A percentile compares a stretch with the other conserved stretches of the same genome.
Conservation (phyloP, 2,888 invertebrate genomes). For the Cryptus armator region DNA sequence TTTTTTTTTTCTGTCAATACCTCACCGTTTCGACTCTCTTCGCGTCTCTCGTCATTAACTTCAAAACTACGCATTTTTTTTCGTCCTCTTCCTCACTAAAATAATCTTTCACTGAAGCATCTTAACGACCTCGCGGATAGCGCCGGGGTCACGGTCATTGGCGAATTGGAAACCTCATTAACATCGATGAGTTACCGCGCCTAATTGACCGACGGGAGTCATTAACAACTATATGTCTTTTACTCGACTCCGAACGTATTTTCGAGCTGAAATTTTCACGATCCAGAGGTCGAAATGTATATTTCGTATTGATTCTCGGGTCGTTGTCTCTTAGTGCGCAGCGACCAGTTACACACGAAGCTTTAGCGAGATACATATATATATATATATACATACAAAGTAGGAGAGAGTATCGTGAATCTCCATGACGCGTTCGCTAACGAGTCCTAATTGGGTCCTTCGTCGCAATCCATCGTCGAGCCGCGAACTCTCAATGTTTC, state of each 20-base stretch:
- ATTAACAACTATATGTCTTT: background rate
- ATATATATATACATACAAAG: background rate
- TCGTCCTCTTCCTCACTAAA: constrained; percentile 5
- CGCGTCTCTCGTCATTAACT: constrained; percentile 27
- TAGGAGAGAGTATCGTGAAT: constrained; percentile 50
- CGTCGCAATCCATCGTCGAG: constrained; percentile 62
- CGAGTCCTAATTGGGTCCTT: constrained; percentile 77
- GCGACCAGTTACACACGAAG: background rate
- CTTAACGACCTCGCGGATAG: constrained; percentile 20
- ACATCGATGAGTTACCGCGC: background rate
- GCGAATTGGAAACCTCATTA: constrained; percentile 29
- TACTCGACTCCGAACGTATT: background rate
- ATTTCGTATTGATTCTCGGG: too few species aligned
- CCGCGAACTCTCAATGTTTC: constrained; percentile 38
- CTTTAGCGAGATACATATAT: background rate
- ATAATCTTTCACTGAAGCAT: background rate
- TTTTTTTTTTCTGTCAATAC: constrained; percentile 20
- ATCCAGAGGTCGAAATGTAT: background rate
- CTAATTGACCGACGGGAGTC: background rate
- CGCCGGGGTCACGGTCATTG: constrained; percentile 14
- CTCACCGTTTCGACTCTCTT: constrained; percentile 8
- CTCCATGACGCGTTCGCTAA: constrained; percentile 70
- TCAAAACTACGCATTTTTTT: constrained; percentile 11
- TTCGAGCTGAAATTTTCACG: constrained; percentile 28
- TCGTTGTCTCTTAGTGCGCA: background rate